A percentile compares a stretch with the other conserved stretches of the same genome.
Conservation (phyloP, 2,888 invertebrate species). For the Apamea epomidion region DNA sequence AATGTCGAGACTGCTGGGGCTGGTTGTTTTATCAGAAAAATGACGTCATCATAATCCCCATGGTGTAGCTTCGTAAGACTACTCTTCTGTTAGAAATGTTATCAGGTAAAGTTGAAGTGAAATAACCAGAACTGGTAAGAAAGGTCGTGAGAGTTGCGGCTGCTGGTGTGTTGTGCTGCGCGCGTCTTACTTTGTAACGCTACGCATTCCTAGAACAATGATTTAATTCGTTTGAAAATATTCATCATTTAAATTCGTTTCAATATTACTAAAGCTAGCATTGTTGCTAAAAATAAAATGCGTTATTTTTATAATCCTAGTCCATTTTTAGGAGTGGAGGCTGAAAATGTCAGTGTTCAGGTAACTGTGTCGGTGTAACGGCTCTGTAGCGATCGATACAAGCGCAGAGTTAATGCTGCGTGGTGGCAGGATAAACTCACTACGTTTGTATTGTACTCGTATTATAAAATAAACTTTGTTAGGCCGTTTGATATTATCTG, state of each 20-base stretch:
- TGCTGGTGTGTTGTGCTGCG: neutral
- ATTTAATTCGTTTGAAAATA: neutral
- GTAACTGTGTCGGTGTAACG: constrained; percentile 46
- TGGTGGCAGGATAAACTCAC: constrained; percentile 27
- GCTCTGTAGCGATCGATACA: constrained; percentile 34
- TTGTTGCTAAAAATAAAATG: constrained; percentile 6
- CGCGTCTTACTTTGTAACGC: neutral
- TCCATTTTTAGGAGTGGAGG: constrained; percentile 25
- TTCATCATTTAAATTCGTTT: neutral
- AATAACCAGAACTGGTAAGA: neutral
- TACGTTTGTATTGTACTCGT: constrained; percentile 10
- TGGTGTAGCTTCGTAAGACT: neutral
- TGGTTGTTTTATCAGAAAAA: neutral
- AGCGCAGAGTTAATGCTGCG: constrained; percentile 37
- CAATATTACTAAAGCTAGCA: neutral
- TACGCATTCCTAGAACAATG: neutral
- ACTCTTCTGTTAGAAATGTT: neutral
- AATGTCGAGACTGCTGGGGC: too few species aligned
- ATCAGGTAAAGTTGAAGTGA: neutral
- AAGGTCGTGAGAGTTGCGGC: neutral
- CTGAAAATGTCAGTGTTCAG: constrained; percentile 37
- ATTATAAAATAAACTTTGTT: constrained; percentile 10
- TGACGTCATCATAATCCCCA: neutral
- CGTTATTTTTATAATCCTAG: constrained; percentile 36
- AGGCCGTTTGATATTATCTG: neutral